Base-by-base conservation (phyloP, 2,113 vertebrate genomes). In the Bufo gargarizans region DNA sequence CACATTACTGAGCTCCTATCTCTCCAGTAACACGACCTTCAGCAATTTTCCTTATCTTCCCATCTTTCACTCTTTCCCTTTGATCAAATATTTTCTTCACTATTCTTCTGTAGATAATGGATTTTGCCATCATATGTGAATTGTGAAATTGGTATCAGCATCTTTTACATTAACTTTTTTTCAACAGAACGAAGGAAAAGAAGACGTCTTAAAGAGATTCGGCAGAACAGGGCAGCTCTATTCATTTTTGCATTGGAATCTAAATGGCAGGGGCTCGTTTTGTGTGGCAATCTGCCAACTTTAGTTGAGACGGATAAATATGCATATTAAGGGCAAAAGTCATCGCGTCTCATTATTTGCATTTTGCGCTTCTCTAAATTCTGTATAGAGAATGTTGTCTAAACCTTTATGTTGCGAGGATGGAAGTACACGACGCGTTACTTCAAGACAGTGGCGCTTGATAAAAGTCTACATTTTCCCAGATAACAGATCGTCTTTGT, bases 81-180 rank as follows among this genome's bases (percentile, higher is more conserved):
- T 91, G 86, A 92, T 92, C 90, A 87, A 79, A 89, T 82, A 3
- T 0, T 90, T 80, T 90, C 81, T 89, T 90, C 19, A 0, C 82
- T 90, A 43, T 76, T 92, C 56, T 87, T n/a, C 87, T 77, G 87
- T 76, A 89, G 7, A 77, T 91, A 92, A 92, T 91, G 85, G 91
- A 89, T 92, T 91, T 92, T 90, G 90, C 67, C 74, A 90, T 81
- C 55, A 7, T 81, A 77, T 77, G 65, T 84, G 82, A 89, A 89
- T 47, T 79, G 43, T 47, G 22, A 86, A 91, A 79, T 88, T 88
- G 87, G 87, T 88, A 88, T 88, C 87, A 84, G 81, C 81, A 88
- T 91, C 88, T 90, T 90, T 89, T 80, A 79, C n/a, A 77, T 67
- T 90, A 84, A 81, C 45, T 91, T 0, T 90, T 63, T 71, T 81